Conservation (phyloP, 2,113 vertebrate genomes). For the Oceanites oceanicus region DNA sequence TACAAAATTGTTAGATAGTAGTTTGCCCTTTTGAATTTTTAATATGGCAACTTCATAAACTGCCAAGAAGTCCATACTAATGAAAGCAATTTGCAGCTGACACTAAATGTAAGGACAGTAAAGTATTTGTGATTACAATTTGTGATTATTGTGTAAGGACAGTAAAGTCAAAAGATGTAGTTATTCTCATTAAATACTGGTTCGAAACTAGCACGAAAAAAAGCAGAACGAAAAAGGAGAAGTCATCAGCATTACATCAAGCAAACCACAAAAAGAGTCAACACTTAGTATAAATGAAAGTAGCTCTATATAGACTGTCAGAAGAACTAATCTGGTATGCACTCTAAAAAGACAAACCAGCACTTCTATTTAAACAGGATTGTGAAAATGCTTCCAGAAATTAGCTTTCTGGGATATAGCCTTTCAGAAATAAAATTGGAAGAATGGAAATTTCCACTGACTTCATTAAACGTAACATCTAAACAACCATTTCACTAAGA, state of each 20-base stretch:
- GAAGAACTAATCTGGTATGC: not conserved
- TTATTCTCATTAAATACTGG: not conserved
- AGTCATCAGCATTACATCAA: not conserved
- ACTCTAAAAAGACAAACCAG: not conserved
- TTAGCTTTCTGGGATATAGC: not conserved
- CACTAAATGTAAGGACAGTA: not conserved
- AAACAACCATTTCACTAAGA: not conserved
- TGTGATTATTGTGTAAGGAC: not conserved
- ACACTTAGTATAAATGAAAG: not conserved
- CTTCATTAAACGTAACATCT: not conserved
- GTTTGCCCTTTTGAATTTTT: not conserved
- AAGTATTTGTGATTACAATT: not conserved
- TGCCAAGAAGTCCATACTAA: not conserved
- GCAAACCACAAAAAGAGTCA: not conserved
- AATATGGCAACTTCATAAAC: not conserved
- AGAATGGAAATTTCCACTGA: conserved; percentile 13
- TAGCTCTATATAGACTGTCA: not conserved
- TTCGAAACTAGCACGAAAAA: not conserved
- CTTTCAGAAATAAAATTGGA: not conserved
- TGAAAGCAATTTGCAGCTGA: not conserved
- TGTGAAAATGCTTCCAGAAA: not conserved
- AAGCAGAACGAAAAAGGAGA: not conserved
- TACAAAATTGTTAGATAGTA: not conserved
- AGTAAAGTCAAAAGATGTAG: not conserved
- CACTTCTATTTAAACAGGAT: not conserved